phyloP scores from a whole-genome alignment of 2,113 vertebrate species.

The Alectura lathami region DNA sequence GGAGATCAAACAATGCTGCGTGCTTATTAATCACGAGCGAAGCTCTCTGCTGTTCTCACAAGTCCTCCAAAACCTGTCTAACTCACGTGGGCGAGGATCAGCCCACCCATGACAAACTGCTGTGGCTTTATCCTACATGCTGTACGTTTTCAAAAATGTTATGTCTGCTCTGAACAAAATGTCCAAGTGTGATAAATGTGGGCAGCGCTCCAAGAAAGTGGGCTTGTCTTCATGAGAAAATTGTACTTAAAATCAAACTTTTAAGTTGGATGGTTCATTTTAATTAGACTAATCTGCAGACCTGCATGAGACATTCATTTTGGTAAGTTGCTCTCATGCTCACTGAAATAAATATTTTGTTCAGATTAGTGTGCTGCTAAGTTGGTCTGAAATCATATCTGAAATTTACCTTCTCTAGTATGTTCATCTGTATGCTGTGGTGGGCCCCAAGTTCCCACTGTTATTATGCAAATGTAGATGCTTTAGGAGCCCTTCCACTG shows the following conservation, averaged over 20 bases:
- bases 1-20: conserved; percentile 11
- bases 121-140: background rate
- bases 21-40: conserved; percentile 44
- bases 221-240: conserved; percentile 3
- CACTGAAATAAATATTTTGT: background rate
- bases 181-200: conserved; percentile 36
- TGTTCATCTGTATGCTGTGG: background rate
- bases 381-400: background rate
- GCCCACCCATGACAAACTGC: conserved; percentile 54
- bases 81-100: conserved; percentile 52
- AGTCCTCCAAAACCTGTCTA: conserved; percentile 50
- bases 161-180: conserved; percentile 54
- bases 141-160: conserved; percentile 41
- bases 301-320: background rate
- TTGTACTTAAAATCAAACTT: background rate
- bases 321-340: background rate
- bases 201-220: conserved; percentile 6
- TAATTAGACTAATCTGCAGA: conserved; percentile 17
- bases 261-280: background rate
- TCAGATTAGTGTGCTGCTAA: background rate
- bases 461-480: background rate
- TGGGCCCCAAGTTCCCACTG: background rate
- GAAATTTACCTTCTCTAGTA: background rate
- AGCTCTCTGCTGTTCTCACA: conserved; percentile 37
- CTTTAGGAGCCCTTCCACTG: background rate